Percentiles rank a stretch among this genome's conserved stretches.
Evolutionary conservation across 2,797 vertebrate genomes (phyloP).

Genomic region (Uromys caudimaculatus): DNA sequence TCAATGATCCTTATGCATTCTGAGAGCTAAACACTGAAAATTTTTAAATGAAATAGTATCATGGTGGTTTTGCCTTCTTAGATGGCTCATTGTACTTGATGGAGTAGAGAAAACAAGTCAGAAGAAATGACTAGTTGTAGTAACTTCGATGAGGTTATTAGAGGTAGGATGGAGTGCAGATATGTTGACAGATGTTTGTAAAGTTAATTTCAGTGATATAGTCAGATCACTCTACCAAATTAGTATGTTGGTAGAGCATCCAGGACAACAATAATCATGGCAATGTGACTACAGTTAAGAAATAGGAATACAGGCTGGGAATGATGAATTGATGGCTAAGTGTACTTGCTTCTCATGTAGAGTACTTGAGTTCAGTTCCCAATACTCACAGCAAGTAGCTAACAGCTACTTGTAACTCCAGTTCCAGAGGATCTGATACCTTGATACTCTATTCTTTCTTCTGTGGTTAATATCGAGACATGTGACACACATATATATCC

Average conservation of each 20-base stretch:
- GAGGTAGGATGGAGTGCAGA: not conserved
- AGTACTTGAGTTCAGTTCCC: not conserved
- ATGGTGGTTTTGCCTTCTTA: not conserved
- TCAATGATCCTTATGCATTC: not conserved
- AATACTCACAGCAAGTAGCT: not conserved
- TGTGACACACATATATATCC: not conserved
- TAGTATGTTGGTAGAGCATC: not conserved
- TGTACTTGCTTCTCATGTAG: not conserved
- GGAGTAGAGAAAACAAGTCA: not conserved
- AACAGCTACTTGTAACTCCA: not conserved
- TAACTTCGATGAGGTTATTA: not conserved
- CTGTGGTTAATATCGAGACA: not conserved
- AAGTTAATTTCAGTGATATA: not conserved
- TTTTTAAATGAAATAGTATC: not conserved
- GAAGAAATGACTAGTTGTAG: conserved; percentile 28
- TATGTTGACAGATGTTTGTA: not conserved
- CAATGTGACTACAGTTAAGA: not conserved
- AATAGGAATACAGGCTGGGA: not conserved
- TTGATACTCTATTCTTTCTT: not conserved
- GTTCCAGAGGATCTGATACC: not conserved
- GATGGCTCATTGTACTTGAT: not conserved
- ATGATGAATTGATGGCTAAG: not conserved
- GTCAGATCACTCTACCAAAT: not conserved
- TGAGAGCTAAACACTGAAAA: not conserved
- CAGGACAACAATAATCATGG: not conserved